These are phyloP conservation scores for Platyscelio sp. DNA, from an alignment of 2,888 invertebrate genomes.

Conservation along the genomic window DNA sequence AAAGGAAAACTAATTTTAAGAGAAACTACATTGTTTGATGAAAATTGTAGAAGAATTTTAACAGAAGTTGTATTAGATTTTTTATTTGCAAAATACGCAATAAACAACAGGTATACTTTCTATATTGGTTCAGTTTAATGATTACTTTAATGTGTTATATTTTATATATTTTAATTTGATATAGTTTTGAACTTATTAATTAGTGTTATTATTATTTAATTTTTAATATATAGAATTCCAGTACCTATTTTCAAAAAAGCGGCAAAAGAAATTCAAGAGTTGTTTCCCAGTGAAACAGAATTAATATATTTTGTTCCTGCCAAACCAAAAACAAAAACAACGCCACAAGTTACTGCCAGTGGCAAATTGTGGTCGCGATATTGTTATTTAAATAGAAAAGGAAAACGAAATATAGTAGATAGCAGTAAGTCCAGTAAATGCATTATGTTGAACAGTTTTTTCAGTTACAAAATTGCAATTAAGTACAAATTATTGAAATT, in stretches of 20 bases:
- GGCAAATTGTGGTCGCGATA: conserved; percentile 12
- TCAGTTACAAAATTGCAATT: background rate
- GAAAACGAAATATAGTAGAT: no score
- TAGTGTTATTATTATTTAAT: background rate
- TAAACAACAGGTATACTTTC: background rate
- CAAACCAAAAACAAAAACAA: conserved; percentile 2
- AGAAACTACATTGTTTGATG: no score
- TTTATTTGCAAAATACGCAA: background rate
- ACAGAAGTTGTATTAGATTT: background rate
- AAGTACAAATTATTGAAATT: background rate
- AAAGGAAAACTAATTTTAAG: no score
- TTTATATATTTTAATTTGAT: no score
- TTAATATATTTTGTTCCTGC: conserved; percentile 24
- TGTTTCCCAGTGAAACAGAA: background rate
- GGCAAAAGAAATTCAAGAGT: background rate
- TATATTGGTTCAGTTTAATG: no score
- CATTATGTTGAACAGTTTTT: no score
- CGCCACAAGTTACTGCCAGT: conserved; percentile 4
- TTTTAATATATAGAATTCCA: conserved; percentile 8
- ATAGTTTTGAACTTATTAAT: no score
- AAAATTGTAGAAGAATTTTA: background rate
- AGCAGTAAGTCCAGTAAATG: no score
- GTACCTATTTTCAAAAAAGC: background rate
- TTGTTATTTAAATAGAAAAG: background rate
- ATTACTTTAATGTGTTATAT: no score